Percentiles rank a stretch among this genome's conserved stretches.
Evolutionary conservation across 2,113 vertebrate genomes (phyloP).

Genomic region (Tamias sibiricus): DNA sequence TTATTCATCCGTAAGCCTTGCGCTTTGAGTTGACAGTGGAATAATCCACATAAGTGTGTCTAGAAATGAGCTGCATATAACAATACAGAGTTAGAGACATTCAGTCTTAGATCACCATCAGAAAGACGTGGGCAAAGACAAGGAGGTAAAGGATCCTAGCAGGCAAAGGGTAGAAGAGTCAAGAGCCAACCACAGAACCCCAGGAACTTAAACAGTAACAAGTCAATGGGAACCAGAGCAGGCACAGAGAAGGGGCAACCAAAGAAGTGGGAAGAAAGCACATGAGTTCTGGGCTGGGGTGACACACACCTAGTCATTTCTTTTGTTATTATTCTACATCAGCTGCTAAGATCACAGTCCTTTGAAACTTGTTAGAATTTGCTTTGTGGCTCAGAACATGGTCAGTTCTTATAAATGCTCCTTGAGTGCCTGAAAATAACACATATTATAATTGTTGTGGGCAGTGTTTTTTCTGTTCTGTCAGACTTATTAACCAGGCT

Average conservation of each 20-base stretch:
- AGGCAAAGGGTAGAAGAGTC: not conserved
- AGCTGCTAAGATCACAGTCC: not conserved
- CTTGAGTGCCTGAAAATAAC: not conserved
- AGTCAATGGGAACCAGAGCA: not conserved
- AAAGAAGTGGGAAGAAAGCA: not conserved
- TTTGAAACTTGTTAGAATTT: constrained; percentile 27
- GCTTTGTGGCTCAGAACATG: not conserved
- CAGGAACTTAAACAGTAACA: not conserved
- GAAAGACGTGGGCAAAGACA: not conserved
- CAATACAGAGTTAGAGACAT: not conserved
- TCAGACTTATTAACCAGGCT: constrained; percentile 9
- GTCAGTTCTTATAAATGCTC: not conserved
- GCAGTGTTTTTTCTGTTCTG: not conserved
- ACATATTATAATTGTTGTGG: not conserved
- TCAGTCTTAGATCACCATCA: not conserved
- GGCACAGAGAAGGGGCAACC: not conserved
- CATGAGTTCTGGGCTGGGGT: no score
- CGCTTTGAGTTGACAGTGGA: not conserved
- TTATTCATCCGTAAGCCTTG: not conserved
- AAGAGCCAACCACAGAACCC: not conserved
- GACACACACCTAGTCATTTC: not conserved
- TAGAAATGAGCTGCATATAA: not conserved
- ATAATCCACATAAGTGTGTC: not conserved
- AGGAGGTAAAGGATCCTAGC: not conserved
- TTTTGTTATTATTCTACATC: constrained; percentile 27